Evolutionary conservation across 2,797 vertebrate genomes (phyloP).

Genomic region (Danionella dracula): DNA sequence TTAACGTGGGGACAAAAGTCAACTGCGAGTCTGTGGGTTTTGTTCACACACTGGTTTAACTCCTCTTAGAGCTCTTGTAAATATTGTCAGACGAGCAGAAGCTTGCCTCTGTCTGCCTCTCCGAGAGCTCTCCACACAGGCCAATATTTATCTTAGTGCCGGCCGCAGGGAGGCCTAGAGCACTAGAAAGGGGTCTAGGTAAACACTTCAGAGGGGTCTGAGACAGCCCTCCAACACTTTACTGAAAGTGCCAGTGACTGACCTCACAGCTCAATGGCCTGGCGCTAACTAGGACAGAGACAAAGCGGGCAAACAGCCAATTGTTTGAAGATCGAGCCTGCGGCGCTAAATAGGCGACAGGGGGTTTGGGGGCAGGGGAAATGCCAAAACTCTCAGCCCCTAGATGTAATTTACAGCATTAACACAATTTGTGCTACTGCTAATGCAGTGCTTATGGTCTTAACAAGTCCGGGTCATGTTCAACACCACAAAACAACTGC

Average conservation of each 20-base stretch:
- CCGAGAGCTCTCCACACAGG: conserved; percentile 55
- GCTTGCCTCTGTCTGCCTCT: conserved; percentile 55
- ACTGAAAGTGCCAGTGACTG: conserved; percentile 70
- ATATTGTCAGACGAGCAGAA: conserved; percentile 55
- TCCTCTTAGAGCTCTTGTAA: conserved; percentile 58
- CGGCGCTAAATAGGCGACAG: conserved; percentile 61
- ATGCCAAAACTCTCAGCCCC: conserved; percentile 56
- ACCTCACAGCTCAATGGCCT: conserved; percentile 78
- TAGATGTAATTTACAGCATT: conserved; percentile 43
- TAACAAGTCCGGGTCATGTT: neutral
- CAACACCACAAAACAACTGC: neutral
- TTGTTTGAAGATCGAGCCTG: conserved; percentile 63
- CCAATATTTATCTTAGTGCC: conserved; percentile 75
- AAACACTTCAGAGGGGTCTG: conserved; percentile 75
- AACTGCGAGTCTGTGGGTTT: conserved; percentile 32
- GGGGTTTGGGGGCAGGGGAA: conserved; percentile 60
- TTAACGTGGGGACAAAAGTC: conserved; percentile 34
- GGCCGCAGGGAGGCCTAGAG: conserved; percentile 21
- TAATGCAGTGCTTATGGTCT: neutral
- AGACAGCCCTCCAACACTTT: conserved; percentile 76
- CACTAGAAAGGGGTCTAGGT: conserved; percentile 64
- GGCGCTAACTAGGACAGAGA: conserved; percentile 72
- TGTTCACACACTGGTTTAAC: conserved; percentile 53
- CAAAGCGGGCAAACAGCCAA: conserved; percentile 78
- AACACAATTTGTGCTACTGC: neutral